phyloP scores from a whole-genome alignment of 2,888 invertebrate species.

The Sarcophaga rosellei region DNA sequence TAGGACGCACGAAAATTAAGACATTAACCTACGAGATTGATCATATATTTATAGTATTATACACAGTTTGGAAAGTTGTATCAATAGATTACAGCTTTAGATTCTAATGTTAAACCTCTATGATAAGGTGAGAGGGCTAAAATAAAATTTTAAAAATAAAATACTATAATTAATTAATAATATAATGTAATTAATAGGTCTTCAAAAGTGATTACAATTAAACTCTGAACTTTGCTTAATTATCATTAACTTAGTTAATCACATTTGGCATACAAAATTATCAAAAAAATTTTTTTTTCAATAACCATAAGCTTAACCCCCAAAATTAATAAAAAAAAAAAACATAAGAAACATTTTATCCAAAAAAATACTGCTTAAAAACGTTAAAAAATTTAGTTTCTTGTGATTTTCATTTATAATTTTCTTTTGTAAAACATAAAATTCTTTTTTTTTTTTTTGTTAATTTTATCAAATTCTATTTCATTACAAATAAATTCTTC shows the following conservation, averaged over 20 bases:
- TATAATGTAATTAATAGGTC: no score
- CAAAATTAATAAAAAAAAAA: background rate
- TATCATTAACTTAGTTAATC: background rate
- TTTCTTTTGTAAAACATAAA: constrained; percentile 15
- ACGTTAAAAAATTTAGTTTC: constrained; percentile 16
- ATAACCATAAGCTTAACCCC: constrained; percentile 26
- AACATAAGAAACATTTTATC: background rate
- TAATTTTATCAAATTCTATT: constrained; percentile 9
- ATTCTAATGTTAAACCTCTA: no score
- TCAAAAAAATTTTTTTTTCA: background rate
- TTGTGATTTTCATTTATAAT: constrained; percentile 32
- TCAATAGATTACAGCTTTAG: no score
- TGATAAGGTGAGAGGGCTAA: no score
- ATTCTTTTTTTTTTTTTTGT: constrained; percentile 21
- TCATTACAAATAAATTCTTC: constrained; percentile 26
- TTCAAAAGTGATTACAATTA: background rate
- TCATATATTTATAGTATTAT: no score
- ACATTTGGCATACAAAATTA: background rate
- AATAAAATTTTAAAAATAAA: no score
- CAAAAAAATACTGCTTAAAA: constrained; percentile 30
- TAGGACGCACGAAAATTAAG: no score
- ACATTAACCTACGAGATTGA: no score
- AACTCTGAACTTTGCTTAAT: constrained; percentile 57
- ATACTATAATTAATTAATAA: no score
- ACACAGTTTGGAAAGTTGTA: no score